These are phyloP conservation scores for Pogonognathellus flavescens DNA, from an alignment of 1,140 invertebrate genomes.

Conservation along the genomic window DNA sequence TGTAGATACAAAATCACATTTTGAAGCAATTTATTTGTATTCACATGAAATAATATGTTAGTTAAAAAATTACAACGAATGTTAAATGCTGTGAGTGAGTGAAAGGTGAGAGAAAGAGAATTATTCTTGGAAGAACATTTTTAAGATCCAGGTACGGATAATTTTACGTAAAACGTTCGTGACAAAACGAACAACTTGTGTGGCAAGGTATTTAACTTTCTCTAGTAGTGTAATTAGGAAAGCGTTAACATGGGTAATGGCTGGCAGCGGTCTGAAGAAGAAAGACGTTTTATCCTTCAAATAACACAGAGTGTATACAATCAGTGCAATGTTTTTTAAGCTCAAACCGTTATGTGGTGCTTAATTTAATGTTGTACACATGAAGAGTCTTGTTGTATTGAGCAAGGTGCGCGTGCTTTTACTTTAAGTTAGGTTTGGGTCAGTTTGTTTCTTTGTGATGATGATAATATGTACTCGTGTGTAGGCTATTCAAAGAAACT, in stretches of 20 bases:
- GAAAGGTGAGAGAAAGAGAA: too few relatives aligned
- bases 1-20: too few relatives aligned
- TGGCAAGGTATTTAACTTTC: background rate
- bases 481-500: conserved; percentile 27
- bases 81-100: too few relatives aligned
- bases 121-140: too few relatives aligned
- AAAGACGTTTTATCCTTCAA: background rate
- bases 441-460: conserved; percentile 2
- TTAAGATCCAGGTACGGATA: too few relatives aligned
- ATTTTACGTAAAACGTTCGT: too few relatives aligned
- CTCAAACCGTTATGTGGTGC: background rate
- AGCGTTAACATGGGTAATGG: background rate
- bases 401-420: conserved; percentile 25
- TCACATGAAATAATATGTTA: too few relatives aligned
- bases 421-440: conserved; percentile 23
- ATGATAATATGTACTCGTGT: background rate
- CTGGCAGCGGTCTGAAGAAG: background rate
- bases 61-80: too few relatives aligned
- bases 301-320: background rate
- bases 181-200: background rate
- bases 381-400: background rate
- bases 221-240: conserved; percentile 1
- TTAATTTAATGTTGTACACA: background rate
- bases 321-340: background rate
- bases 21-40: too few relatives aligned